These are phyloP conservation scores for Gopherus flavomarginatus DNA, from an alignment of 2,113 vertebrate species.

Conservation along the genomic window DNA sequence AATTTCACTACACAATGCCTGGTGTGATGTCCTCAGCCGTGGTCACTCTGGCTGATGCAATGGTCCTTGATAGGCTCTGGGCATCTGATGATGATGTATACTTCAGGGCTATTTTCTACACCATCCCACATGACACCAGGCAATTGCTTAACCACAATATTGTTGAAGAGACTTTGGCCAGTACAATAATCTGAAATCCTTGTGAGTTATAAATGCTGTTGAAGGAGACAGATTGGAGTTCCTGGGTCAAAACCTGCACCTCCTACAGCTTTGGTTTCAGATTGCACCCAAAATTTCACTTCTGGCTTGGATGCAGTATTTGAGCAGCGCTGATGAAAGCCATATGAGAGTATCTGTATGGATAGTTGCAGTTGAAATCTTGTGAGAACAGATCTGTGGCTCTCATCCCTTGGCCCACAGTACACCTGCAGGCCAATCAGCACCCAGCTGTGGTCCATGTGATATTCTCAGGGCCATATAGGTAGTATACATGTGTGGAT, in stretches of 20 bases:
- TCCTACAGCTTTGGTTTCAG: not conserved
- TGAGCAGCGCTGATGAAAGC: not conserved
- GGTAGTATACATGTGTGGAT: too few relatives aligned
- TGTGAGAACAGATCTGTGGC: too few relatives aligned
- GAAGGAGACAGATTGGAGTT: not conserved
- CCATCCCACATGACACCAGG: not conserved
- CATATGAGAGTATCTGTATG: not conserved
- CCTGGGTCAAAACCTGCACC: not conserved
- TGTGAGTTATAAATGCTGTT: too few relatives aligned
- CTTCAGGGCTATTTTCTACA: not conserved
- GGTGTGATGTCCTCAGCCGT: not conserved
- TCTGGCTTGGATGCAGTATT: fast-evolving
- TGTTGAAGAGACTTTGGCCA: not conserved
- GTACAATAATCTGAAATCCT: not conserved
- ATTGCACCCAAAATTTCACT: fast-evolving
- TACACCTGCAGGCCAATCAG: too few relatives aligned
- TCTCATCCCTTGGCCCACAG: too few relatives aligned
- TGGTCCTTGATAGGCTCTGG: not conserved
- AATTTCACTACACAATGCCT: not conserved
- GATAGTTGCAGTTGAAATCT: not conserved
- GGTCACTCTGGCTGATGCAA: not conserved
- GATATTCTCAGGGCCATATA: too few relatives aligned
- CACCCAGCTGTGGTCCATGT: too few relatives aligned
- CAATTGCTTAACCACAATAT: not conserved
- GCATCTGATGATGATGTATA: not conserved